Evolutionary conservation across 2,113 vertebrate genomes (phyloP).

Genomic region (Brachyistius frenatus): DNA sequence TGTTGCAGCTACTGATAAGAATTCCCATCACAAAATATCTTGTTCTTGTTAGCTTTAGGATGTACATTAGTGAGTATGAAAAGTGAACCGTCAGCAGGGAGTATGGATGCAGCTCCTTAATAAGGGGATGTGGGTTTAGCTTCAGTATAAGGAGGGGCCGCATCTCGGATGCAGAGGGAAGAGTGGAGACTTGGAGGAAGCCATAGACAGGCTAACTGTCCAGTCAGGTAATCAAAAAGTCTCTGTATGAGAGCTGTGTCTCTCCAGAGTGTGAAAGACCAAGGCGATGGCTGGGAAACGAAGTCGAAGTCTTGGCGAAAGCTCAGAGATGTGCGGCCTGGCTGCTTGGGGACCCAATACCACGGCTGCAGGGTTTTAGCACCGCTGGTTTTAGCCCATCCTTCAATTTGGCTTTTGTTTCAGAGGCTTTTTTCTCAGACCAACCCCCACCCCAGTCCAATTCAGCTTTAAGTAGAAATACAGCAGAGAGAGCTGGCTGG

Average conservation of each 20-base stretch:
- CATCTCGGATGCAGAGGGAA: constrained; percentile 44
- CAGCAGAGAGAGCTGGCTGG: constrained; percentile 74
- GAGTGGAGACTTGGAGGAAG: constrained; percentile 65
- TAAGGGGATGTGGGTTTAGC: constrained; percentile 75
- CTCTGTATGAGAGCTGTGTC: constrained; percentile 36
- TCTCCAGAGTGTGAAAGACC: constrained; percentile 61
- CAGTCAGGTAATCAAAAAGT: constrained; percentile 70
- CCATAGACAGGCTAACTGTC: constrained; percentile 45
- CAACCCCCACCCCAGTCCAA: constrained; percentile 45
- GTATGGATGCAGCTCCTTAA: constrained; percentile 59
- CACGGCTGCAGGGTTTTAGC: constrained; percentile 65
- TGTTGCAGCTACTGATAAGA: constrained; percentile 60
- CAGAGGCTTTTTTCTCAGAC: constrained; percentile 40
- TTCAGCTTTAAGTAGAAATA: constrained; percentile 81
- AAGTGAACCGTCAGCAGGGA: constrained; percentile 67
- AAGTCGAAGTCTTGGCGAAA: constrained; percentile 54
- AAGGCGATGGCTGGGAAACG: constrained; percentile 39
- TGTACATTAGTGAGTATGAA: constrained; percentile 52
- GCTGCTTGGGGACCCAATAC: constrained; percentile 52
- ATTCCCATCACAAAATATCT: constrained; percentile 59
- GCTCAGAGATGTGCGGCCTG: constrained; percentile 64
- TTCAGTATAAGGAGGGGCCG: constrained; percentile 40
- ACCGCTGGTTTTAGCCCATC: constrained; percentile 78
- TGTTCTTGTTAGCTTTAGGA: constrained; percentile 66
- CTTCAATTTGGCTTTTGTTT: constrained; percentile 79